Conservation (phyloP, 2,888 invertebrate species). For the Drosophila setosimentum region DNA sequence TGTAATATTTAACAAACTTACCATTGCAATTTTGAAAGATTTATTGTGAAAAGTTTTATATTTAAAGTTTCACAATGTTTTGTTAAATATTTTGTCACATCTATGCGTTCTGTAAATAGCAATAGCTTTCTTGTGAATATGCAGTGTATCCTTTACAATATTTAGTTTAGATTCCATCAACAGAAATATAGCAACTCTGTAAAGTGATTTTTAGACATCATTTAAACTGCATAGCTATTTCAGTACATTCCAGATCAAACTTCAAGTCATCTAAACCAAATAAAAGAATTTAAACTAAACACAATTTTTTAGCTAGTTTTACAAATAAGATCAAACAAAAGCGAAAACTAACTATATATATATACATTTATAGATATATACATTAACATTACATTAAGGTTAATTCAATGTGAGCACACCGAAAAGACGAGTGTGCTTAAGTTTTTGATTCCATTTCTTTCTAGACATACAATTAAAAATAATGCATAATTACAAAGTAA, state of each 20-base stretch:
- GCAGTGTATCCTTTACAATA: not conserved
- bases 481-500: conserved; percentile 41
- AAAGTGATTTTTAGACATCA: conserved; percentile 40
- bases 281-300: conserved; percentile 68
- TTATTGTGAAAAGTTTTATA: conserved; percentile 5
- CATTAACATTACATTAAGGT: conserved; percentile 49
- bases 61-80: not conserved
- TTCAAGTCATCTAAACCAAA: conserved; percentile 49
- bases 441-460: conserved; percentile 79
- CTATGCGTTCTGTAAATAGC: conserved; percentile 5
- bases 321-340: conserved; percentile 44
- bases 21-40: not conserved
- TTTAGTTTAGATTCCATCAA: not conserved
- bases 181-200: conserved; percentile 28
- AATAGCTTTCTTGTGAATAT: conserved; percentile 5
- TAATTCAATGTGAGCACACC: conserved; percentile 44
- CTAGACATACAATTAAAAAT: conserved; percentile 52
- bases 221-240: conserved; percentile 7
- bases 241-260: conserved; percentile 40
- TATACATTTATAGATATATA: conserved; percentile 6
- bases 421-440: conserved; percentile 42
- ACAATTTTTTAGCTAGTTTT: conserved; percentile 75
- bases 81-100: not conserved
- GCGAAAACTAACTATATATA: conserved; percentile 13
- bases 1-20: not conserved